Base-by-base conservation (phyloP, 1,140 invertebrate species). In the Babylonia areolata region DNA sequence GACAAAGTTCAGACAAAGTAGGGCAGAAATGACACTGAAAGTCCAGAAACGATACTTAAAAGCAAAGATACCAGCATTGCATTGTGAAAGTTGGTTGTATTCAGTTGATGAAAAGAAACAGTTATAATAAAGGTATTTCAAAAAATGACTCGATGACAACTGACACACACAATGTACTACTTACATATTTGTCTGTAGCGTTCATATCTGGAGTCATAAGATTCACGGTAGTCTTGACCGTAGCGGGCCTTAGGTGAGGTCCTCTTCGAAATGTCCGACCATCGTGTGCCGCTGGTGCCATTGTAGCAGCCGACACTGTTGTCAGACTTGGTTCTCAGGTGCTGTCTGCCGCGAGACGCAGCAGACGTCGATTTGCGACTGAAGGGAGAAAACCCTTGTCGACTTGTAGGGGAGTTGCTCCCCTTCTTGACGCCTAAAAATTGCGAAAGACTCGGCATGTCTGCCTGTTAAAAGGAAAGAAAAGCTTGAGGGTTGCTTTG, bases 311-410 rank as follows among this genome's bases (percentile, higher is more conserved):
- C 83, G 23, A 33, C 82, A 31, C 46, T 46, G 82, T 84, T 84
- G 17, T 84, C 82, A 17, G 82, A 84, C 82, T 39, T 73, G 35
- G 64, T 84, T 42, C 82, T 39, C 64, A 84, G 69, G n/a, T 84
- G 82, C n/a, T 73, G 81, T 73, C 82, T 31, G 39, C 82, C 69
- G 33, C 82, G 82, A 20, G 33, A 37, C 3, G 78, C 40, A 3
- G 64, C 82, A 84, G 82, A 84, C 51, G 81, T 37, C 58, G 6
- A 31, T 33, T 69, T 73, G 64, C 69, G 82, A 75, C 64, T 73
- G 23, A 84, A 84, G 82, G 82, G 82, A 75, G 51, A 84, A 42
- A 84, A 84, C 82, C 82, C 69, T 84, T 73, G 82, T 42, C 64
- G 64, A 15, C 82, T 73, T 46, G 78, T 80, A 40, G 71, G 35